Evolutionary conservation across 2,113 vertebrate genomes (phyloP).

Genomic region (Brachionichthys hirsutus): DNA sequence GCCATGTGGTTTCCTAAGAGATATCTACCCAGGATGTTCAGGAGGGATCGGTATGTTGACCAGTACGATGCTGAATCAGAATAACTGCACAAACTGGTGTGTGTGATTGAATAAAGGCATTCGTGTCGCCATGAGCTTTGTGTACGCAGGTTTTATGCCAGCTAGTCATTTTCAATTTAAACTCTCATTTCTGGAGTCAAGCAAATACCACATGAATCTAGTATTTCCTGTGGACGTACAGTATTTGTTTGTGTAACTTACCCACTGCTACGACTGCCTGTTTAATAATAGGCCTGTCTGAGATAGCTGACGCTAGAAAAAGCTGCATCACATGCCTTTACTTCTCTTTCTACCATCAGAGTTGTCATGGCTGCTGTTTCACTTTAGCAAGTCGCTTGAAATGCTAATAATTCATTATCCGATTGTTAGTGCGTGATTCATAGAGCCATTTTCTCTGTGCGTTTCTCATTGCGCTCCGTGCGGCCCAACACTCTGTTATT

Average conservation of each 20-base stretch:
- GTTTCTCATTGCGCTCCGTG: not conserved
- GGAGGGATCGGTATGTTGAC: slow-evolving; percentile 86
- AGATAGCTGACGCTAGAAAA: slow-evolving; percentile 67
- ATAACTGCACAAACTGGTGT: not conserved
- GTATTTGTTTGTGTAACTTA: too few species aligned
- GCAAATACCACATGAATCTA: too few species aligned
- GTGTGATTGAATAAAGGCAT: not conserved
- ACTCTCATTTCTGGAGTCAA: too few species aligned
- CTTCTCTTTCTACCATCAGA: slow-evolving; percentile 62
- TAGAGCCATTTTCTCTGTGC: too few species aligned
- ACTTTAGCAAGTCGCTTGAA: slow-evolving; percentile 14
- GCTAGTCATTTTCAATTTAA: too few species aligned
- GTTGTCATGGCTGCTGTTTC: slow-evolving; percentile 16
- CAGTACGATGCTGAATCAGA: not conserved
- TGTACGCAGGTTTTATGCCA: too few species aligned
- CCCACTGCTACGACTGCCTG: slow-evolving; percentile 23
- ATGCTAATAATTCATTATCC: not conserved
- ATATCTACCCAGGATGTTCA: slow-evolving; percentile 91
- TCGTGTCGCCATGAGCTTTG: not conserved
- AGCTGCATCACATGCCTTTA: slow-evolving; percentile 62
- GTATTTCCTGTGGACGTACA: too few species aligned
- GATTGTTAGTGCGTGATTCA: not conserved
- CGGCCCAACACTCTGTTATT: not conserved
- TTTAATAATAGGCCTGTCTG: slow-evolving; percentile 65
- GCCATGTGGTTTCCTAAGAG: slow-evolving; percentile 98